Evolutionary conservation across 2,888 invertebrate species (phyloP), one percentile per base, ranked within the genome.

Genomic region (Chrysolina oricalcia): DNA sequence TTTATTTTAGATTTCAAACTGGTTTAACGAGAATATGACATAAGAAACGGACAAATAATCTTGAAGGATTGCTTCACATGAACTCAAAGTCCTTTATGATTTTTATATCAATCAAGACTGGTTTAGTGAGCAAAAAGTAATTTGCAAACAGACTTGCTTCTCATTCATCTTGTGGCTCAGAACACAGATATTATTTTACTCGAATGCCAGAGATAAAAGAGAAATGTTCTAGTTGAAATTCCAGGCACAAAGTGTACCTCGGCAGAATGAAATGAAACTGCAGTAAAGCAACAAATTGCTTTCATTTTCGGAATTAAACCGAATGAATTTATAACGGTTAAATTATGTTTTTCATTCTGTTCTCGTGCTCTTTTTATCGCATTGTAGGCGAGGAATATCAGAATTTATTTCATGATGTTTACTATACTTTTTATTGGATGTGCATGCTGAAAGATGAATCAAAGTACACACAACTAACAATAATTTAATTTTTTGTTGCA

Each of bases 401-500:
- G 13, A 21, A 11, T 53, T 13, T 53, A 21, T 53, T 17, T 48
- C 17, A 2, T 4, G 19, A 13, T 23, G 3, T 13, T 21, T 13
- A 23, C 21, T 53, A 5, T 19, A n/a, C n/a, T 53, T 10, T 53
- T 67, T 50, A 19, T 67, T 27, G 35, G 27, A 6, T 50, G 27
- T 46, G 6, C 6, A 17, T 10, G 27, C 6, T 48, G 50, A 67
- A 50, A 13, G 1, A 50, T n/a, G 23, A 9, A 10, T 21, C 46
- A 66, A n/a, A 17, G 21, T 35, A 41, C n/a, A 40, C 35, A 2
- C 19, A 53, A 13, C 27, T 69, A 19, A n/a, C n/a, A 62, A 48
- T 50, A 40, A 43, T 73, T 35, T 0, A 15, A 19, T 27, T 65
- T 77, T 72, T 73, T 75, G 69, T 79, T 79, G 21, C 78, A 79